Evolutionary conservation across 2,888 invertebrate genomes (phyloP).

Genomic region (Drepana falcataria): DNA sequence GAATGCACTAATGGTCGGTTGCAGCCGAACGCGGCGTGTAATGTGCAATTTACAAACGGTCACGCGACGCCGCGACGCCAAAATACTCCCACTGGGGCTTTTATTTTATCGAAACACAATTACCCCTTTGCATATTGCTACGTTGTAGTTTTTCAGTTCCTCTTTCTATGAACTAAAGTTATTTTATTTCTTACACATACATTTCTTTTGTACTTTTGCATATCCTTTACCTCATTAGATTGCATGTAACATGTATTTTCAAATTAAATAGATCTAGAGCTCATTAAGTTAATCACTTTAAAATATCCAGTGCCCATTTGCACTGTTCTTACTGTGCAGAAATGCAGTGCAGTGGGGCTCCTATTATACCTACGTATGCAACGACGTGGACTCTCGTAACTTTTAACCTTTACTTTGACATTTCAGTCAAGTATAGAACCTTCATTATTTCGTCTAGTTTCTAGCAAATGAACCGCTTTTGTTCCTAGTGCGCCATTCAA

Average conservation of each 20-base stretch:
- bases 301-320: no score
- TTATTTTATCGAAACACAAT: not conserved
- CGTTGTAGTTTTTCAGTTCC: no score
- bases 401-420: constrained; percentile 72
- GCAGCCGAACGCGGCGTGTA: constrained; percentile 61
- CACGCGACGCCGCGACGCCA: constrained; percentile 65
- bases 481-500: constrained; percentile 58
- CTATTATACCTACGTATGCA: no score
- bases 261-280: no score
- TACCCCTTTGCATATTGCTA: constrained; percentile 6
- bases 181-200: not conserved
- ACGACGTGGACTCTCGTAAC: constrained; percentile 34
- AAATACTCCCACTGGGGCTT: constrained; percentile 14
- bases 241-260: no score
- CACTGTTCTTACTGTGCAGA: not conserved
- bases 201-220: no score
- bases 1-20: constrained; percentile 72
- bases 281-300: no score
- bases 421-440: constrained; percentile 57
- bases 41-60: constrained; percentile 70
- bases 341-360: constrained; percentile 6
- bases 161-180: constrained; percentile 5
- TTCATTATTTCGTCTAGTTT: constrained; percentile 66
- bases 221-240: no score
- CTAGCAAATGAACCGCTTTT: constrained; percentile 69